Conservation (phyloP, 2,797 vertebrate genomes). For the Micromesistius poutassou region DNA sequence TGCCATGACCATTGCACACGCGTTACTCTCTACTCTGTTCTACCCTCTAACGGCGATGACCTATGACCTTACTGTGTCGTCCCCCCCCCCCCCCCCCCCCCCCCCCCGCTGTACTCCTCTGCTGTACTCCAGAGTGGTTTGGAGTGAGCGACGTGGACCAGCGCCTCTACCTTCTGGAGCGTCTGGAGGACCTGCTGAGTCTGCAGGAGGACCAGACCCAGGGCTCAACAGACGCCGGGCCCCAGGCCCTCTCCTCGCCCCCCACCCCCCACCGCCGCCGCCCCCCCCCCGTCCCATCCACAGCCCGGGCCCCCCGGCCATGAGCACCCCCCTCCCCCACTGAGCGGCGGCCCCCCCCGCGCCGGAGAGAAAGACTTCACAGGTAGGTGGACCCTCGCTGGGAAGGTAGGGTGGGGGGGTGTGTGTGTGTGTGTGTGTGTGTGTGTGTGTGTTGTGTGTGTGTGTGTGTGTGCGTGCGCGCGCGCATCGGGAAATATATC, state of each 20-base stretch:
- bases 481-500: background rate
- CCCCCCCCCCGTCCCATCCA: background rate
- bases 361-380: slow-evolving; percentile 43
- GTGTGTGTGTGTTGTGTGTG: slow-evolving; percentile 7
- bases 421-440: background rate
- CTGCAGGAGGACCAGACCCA: slow-evolving; percentile 25
- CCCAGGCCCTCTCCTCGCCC: background rate
- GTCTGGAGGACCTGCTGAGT: slow-evolving; percentile 40
- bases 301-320: slow-evolving; percentile 16
- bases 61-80: too few species aligned
- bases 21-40: too few species aligned
- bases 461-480: background rate
- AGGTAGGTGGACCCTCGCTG: slow-evolving; percentile 47
- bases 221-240: slow-evolving; percentile 5
- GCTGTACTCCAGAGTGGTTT: slow-evolving; percentile 49
- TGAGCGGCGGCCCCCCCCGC: slow-evolving; percentile 25
- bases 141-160: slow-evolving; percentile 32
- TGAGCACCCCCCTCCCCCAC: slow-evolving; percentile 35
- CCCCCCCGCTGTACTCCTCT: slow-evolving; percentile 7
- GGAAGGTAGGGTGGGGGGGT: background rate
- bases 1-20: background rate
- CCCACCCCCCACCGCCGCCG: background rate
- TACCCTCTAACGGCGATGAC: too few species aligned
- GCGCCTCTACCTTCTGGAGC: slow-evolving; percentile 37
- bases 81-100: too few species aligned